Conservation (phyloP, 2,888 invertebrate genomes). For the Zhuqinia jingwanae region DNA sequence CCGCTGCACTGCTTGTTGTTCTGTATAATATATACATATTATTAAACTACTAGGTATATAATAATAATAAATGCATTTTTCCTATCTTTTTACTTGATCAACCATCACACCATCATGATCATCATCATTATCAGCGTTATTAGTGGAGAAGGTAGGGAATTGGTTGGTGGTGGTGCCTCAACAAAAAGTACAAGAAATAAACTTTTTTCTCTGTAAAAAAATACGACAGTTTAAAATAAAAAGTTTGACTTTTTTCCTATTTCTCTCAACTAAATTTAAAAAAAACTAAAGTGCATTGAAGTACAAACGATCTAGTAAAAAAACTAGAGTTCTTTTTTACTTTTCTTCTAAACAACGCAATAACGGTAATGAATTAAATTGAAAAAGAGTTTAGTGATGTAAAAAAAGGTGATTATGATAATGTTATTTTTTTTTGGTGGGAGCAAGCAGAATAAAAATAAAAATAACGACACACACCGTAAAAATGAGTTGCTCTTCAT, state of each 20-base stretch:
- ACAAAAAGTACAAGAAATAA: background rate
- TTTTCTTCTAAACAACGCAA: background rate
- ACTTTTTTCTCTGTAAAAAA: background rate
- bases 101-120: constrained; percentile 17
- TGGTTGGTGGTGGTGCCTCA: too few species aligned
- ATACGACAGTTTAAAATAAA: background rate
- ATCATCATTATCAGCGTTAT: background rate
- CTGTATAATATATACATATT: too few species aligned
- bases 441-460: constrained; percentile 9
- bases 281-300: background rate
- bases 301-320: background rate
- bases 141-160: background rate
- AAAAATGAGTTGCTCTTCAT: background rate
- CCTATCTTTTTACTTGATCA: constrained; percentile 7
- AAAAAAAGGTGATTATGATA: constrained; percentile 34
- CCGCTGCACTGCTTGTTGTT: background rate
- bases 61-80: too few species aligned
- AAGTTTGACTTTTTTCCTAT: background rate
- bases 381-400: constrained; percentile 10
- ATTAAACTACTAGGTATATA: too few species aligned
- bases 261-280: background rate
- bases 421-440: constrained; percentile 15
- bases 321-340: too few species aligned
- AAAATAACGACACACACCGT: constrained; percentile 12
- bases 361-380: constrained; percentile 42